Base-by-base conservation (phyloP, 2,797 vertebrate genomes). In the Rhynchonycteris naso region DNA sequence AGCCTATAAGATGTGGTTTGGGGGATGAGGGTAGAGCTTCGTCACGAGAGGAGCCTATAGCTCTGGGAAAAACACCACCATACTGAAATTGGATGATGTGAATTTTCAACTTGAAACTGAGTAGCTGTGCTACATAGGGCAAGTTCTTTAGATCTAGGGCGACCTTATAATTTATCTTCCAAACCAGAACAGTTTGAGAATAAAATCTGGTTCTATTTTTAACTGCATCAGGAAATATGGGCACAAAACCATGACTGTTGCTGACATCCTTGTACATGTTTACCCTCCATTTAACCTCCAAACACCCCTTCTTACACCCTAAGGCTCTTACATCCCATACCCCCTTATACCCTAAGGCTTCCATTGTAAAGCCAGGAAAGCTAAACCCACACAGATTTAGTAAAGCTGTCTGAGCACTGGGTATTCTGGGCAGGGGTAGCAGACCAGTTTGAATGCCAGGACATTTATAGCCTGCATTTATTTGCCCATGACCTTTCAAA, bases 371-470 rank as follows among this genome's bases (percentile, higher is more conserved):
- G 4, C 66, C 96, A 93, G 63, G 88, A 97, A 94, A 97, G 84
- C 96, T 97, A 97, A 97, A 96, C 95, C 97, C 96, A 91, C 95
- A 90, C 63, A 97, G 94, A 90, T 97, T 97, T 96, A 95, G 54
- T 90, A 87, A 83, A 93, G 56, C 78, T 93, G 69, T 26, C 84
- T 68, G 79, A 83, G 35, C 33, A 19, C 43, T 76, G 50, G 87
- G 66, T 93, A 94, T 95, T 96, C 91, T 61, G 75, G 52, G 82
- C 66, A 85, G 80, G 86, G 86, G 68, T 58, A 95, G 69, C 26
- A 33, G 75, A 58, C 63, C 76, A 93, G 91, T 92, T 94, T 65
- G 65, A 87, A 87, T 14, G 54, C 80, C 87, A 88, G 85, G 56
- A 72, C 81, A 76, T 96, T 97, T 94, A 97, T 95, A 97, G 90